phyloP scores from a whole-genome alignment of 2,888 invertebrate species.

The Andrena dorsata region DNA sequence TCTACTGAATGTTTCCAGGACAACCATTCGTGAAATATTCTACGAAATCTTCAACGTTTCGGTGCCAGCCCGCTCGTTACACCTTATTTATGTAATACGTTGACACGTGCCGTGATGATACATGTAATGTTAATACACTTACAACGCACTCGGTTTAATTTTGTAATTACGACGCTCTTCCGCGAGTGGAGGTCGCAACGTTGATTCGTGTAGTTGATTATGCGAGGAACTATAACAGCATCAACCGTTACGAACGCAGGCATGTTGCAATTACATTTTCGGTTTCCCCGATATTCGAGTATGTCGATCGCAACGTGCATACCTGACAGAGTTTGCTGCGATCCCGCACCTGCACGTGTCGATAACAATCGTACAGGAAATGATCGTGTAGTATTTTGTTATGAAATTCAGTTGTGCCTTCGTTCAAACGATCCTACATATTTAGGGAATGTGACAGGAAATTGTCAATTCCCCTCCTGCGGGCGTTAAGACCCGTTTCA shows the following conservation, averaged over 20 bases:
- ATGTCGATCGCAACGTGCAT: background rate
- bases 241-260: background rate
- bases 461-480: background rate
- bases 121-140: conserved; percentile 21
- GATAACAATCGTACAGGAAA: background rate
- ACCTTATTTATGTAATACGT: conserved; percentile 19
- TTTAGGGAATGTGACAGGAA: background rate
- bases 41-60: background rate
- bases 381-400: background rate
- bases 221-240: conserved; percentile 28
- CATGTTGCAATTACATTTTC: conserved; percentile 13
- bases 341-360: background rate
- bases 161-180: conserved; percentile 46
- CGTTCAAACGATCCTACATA: too few species aligned
- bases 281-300: conserved; percentile 10
- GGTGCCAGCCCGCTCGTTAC: background rate
- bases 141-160: conserved; percentile 30
- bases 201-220: conserved; percentile 30
- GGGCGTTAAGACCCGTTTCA: background rate
- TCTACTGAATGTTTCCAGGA: background rate
- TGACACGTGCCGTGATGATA: conserved; percentile 3
- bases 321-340: background rate
- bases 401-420: background rate
- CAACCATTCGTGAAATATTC: background rate
- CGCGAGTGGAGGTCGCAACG: conserved; percentile 15